phyloP scores from a whole-genome alignment of 2,113 vertebrate species.

The Eleginops maclovinus region DNA sequence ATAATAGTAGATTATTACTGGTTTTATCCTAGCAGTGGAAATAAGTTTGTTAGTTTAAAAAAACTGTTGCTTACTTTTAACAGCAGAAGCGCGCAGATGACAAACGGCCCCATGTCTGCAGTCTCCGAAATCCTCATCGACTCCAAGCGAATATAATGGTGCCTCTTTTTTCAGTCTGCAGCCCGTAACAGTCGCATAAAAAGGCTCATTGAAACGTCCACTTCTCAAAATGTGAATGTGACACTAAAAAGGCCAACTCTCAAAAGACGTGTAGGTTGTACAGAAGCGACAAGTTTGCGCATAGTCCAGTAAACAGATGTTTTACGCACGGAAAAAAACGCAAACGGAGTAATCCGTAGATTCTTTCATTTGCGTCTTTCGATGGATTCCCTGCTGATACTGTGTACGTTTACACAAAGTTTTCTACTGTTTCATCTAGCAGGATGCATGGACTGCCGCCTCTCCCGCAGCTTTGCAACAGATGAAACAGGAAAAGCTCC shows the following conservation, averaged over 20 bases:
- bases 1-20: not conserved
- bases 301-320: constrained; percentile 33
- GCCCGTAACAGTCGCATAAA: constrained; percentile 6
- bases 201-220: constrained; percentile 7
- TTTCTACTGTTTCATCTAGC: constrained; percentile 57
- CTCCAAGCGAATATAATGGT: constrained; percentile 7
- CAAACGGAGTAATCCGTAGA: constrained; percentile 19
- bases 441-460: constrained; percentile 36
- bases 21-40: not conserved
- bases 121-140: constrained; percentile 49
- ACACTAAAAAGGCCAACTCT: not conserved
- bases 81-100: constrained; percentile 74
- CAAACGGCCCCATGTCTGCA: constrained; percentile 57
- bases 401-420: constrained; percentile 43
- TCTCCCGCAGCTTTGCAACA: constrained; percentile 53
- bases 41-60: not conserved
- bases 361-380: constrained; percentile 22
- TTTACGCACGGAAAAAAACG: constrained; percentile 34
- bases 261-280: constrained; percentile 22
- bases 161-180: constrained; percentile 8
- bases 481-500: constrained; percentile 54
- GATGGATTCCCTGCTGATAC: constrained; percentile 26
- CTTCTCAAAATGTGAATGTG: not conserved
- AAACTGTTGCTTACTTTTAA: constrained; percentile 73
- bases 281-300: not conserved